Conservation (phyloP, 2,797 vertebrate species). For the Manis javanica region DNA sequence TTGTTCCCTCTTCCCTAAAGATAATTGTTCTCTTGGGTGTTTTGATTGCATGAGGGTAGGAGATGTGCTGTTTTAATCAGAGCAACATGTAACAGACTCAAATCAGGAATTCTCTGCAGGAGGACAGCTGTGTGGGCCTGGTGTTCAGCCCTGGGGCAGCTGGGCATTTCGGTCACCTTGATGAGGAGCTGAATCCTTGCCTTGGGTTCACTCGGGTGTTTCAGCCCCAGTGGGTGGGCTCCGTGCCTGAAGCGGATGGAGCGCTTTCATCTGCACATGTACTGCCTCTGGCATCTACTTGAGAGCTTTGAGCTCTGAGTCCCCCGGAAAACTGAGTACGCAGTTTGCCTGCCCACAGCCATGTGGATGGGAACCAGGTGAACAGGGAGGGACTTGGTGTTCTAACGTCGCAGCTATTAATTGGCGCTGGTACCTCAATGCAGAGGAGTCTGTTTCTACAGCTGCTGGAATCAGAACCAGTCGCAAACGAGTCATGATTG, state of each 20-base stretch:
- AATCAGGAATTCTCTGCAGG: background rate
- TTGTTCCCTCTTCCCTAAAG: background rate
- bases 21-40: background rate
- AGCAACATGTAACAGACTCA: background rate
- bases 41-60: background rate
- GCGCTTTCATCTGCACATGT: too few relatives aligned
- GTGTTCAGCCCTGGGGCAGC: background rate
- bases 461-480: background rate
- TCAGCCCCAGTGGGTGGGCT: background rate
- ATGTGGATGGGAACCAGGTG: background rate
- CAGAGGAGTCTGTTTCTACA: background rate
- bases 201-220: background rate
- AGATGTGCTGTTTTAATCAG: background rate
- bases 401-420: accelerated
- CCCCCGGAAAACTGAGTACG: background rate
- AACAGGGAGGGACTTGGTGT: background rate
- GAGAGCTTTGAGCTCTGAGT: background rate
- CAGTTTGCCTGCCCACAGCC: background rate
- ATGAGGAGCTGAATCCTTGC: background rate
- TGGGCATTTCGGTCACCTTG: background rate
- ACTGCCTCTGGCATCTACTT: background rate
- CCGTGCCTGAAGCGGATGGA: too few relatives aligned
- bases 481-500: background rate
- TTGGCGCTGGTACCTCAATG: background rate
- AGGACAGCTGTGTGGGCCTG: background rate